These are phyloP conservation scores for Platygyra sinensis DNA, from an alignment of 64 coral and sea anemone species.

Conservation along the genomic window DNA sequence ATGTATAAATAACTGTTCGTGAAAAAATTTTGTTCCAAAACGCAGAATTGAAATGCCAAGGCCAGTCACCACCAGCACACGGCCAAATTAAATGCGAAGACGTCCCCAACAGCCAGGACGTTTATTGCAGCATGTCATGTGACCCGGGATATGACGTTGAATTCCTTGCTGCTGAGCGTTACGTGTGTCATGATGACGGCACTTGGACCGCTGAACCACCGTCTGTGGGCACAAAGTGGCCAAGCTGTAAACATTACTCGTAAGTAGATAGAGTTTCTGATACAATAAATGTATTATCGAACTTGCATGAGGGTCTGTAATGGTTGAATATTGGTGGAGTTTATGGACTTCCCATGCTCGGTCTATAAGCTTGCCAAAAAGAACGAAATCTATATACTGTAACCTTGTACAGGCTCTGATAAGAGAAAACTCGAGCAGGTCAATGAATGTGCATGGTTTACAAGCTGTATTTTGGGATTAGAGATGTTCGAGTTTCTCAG, in stretches of 20 bases:
- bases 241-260: slow-evolving; percentile 59
- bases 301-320: too few relatives aligned
- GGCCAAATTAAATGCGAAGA: slow-evolving; percentile 56
- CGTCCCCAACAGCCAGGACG: slow-evolving; percentile 19
- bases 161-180: slow-evolving; percentile 59
- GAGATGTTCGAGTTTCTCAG: too few relatives aligned
- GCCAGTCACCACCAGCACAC: slow-evolving; percentile 53
- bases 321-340: too few relatives aligned
- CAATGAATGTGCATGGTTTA: too few relatives aligned
- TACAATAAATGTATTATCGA: too few relatives aligned
- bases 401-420: too few relatives aligned
- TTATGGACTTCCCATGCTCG: too few relatives aligned
- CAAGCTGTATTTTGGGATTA: too few relatives aligned
- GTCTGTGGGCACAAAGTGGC: slow-evolving; percentile 47
- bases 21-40: background rate
- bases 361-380: too few relatives aligned
- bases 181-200: slow-evolving; percentile 64
- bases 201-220: slow-evolving; percentile 48
- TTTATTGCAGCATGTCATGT: slow-evolving; percentile 63
- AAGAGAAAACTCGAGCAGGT: too few relatives aligned
- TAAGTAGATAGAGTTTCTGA: slow-evolving; percentile 10
- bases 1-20: background rate
- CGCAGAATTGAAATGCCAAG: slow-evolving; percentile 68
- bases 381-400: too few relatives aligned
- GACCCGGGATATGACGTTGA: slow-evolving; percentile 57